These are phyloP conservation scores for Belonocnema kinseyi DNA, from an alignment of 1,140 invertebrate genomes.

Conservation along the genomic window DNA sequence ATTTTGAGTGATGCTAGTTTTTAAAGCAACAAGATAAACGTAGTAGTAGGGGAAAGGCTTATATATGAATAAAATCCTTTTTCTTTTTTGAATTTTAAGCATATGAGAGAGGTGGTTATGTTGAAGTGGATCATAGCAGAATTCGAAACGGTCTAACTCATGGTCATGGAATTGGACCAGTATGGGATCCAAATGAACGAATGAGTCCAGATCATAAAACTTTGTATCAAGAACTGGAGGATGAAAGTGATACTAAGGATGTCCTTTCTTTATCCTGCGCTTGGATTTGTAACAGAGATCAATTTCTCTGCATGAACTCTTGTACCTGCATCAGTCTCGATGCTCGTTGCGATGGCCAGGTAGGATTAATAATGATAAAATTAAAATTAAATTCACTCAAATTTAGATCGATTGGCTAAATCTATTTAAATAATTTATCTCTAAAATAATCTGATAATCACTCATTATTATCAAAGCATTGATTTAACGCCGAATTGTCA, in stretches of 20 bases:
- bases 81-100: constrained; percentile 37
- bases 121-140: constrained; percentile 48
- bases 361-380: constrained; percentile 48
- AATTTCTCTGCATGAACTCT: constrained; percentile 77
- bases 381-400: not conserved
- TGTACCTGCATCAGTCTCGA: constrained; percentile 78
- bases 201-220: constrained; percentile 56
- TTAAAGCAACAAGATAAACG: too few species aligned
- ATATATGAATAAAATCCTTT: constrained; percentile 30
- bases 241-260: constrained; percentile 57
- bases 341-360: constrained; percentile 61
- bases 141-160: constrained; percentile 50
- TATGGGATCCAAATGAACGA: constrained; percentile 47
- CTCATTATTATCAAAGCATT: constrained; percentile 6
- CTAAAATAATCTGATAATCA: not conserved
- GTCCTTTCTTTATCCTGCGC: constrained; percentile 65
- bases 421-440: not conserved
- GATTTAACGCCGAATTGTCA: constrained; percentile 4
- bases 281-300: constrained; percentile 69
- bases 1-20: too few species aligned
- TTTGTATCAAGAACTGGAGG: constrained; percentile 62
- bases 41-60: too few species aligned
- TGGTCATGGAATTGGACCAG: constrained; percentile 50
- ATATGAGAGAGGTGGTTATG: constrained; percentile 41
- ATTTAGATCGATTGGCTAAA: not conserved